These are phyloP conservation scores for Ommatoiulus sabulosus DNA, from an alignment of 2,888 invertebrate genomes.

Conservation along the genomic window DNA sequence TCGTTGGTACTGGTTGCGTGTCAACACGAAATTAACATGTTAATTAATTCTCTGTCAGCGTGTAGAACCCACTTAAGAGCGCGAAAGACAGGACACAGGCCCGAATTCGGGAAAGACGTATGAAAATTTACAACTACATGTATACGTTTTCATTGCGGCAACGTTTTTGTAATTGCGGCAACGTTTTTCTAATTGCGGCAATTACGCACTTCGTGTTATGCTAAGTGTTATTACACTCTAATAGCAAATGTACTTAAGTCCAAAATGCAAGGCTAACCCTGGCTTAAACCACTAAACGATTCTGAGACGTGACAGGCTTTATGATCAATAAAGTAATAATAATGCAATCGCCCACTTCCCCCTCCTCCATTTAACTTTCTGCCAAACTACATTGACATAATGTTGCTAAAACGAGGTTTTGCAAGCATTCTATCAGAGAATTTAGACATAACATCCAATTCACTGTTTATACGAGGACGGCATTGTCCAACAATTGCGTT, in stretches of 20 bases:
- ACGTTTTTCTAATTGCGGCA: background rate
- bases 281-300: constrained; percentile 1
- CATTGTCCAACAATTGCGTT: too few relatives aligned
- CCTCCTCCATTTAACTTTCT: background rate
- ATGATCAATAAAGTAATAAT: background rate
- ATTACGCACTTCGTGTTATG: background rate
- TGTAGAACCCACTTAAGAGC: background rate
- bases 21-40: background rate
- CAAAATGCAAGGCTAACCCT: background rate
- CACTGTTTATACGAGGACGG: too few relatives aligned
- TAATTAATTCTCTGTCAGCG: background rate
- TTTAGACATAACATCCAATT: too few relatives aligned
- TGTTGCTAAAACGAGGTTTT: background rate
- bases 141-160: background rate
- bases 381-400: background rate
- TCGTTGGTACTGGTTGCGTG: background rate
- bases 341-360: background rate
- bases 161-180: background rate
- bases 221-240: background rate
- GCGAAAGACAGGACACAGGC: background rate
- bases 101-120: background rate
- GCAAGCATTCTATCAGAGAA: too few relatives aligned
- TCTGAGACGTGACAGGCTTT: background rate
- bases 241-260: constrained; percentile 15
- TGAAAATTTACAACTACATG: background rate